These are phyloP conservation scores for Ficedula albicollis DNA, from an alignment of 2,797 vertebrate genomes.

Conservation along the genomic window DNA sequence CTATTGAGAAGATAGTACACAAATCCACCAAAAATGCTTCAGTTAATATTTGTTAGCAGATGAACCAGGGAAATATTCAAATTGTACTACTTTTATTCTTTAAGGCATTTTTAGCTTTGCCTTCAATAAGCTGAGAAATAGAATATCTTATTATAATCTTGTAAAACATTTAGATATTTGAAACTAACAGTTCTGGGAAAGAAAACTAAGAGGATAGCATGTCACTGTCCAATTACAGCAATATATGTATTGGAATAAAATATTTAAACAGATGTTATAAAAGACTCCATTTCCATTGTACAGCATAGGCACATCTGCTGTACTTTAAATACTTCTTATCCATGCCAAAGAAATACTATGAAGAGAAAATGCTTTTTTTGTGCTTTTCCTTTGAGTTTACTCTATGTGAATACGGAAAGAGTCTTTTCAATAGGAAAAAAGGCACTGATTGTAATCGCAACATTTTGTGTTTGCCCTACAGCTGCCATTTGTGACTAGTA, in stretches of 20 bases:
- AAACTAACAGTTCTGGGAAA: not conserved
- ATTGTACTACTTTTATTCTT: not conserved
- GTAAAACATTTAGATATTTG: not conserved
- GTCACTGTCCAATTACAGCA: slow-evolving; percentile 1
- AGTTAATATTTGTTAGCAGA: not conserved
- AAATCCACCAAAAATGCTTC: not conserved
- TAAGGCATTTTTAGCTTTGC: not conserved
- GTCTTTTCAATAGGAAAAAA: slow-evolving; percentile 44
- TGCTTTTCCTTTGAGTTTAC: slow-evolving; percentile 45
- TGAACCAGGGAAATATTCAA: not conserved
- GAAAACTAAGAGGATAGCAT: not conserved
- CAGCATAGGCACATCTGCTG: slow-evolving; percentile 25
- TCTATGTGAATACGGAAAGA: not conserved
- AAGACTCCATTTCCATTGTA: not conserved
- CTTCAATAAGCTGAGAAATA: not conserved
- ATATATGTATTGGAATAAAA: not conserved
- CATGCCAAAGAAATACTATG: not conserved
- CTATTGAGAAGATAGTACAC: not conserved
- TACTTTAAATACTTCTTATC: slow-evolving; percentile 36
- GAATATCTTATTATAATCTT: not conserved
- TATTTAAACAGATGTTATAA: slow-evolving; percentile 29
- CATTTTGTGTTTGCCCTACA: not conserved
- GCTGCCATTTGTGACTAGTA: slow-evolving; percentile 1
- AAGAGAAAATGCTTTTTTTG: slow-evolving; percentile 31
- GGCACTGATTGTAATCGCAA: not conserved